Evolutionary conservation across 2,888 invertebrate genomes (phyloP), one percentile per base, ranked within the genome.

Genomic region (Metallyticus violacea): DNA sequence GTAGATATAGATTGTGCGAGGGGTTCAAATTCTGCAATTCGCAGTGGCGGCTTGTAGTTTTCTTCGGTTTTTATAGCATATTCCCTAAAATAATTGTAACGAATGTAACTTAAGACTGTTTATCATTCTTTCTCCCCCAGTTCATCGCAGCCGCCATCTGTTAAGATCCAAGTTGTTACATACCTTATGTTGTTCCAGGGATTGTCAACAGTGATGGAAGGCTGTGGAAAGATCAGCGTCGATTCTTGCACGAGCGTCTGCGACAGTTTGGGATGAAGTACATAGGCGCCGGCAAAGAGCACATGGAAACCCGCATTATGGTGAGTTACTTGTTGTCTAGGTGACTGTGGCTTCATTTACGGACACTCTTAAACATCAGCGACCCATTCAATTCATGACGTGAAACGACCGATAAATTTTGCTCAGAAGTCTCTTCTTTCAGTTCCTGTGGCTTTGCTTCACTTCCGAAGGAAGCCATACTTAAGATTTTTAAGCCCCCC

Each of bases 231-330:
- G 97, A 96, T 90, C 97, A 98, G 91, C 94, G 98, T 87, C 94
- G 96, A 89, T 98, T 98, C 92, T 93, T 98, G 85, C 97, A 97
- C 91, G 96, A 97, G 89, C 96, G 97, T 89, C 93, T 98, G 1
- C 94, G 97, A 26, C 95, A 95, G 89, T 97, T 98, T 90, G 98
- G 98, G 85, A 97, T 98, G 96, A 97, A 97, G 87, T 96, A 96
- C 91, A 94, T 96, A 92, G 96, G 96, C 85, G 94, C 94, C 89
- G 96, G 96, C 89, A 96, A 96, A 91, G 95, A 95, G 90, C 94
- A 96, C 90, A 96, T 98, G 96, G 97, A 97, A 92, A 94, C 93
- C 87, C 94, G 96, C 91, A 97, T 97, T 90, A 96, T 96, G 96
- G 97, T 96, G 91, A 92, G 93, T 92, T 26, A 85, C n/a, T n/a